Conservation (phyloP, 2,113 vertebrate species). For the Ptilorrhoa leucosticta region DNA sequence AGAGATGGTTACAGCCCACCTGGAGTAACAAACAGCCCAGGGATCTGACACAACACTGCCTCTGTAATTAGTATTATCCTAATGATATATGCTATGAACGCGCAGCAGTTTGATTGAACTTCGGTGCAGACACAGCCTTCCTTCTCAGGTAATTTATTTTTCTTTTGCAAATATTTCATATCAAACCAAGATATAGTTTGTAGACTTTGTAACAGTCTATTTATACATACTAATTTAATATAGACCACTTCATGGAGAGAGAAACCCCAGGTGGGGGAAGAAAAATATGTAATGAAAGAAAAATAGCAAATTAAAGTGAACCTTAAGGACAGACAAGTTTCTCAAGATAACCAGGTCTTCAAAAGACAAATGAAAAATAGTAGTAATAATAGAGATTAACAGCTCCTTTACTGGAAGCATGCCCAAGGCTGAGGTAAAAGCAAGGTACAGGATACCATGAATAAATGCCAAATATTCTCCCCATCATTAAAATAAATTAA, state of each 20-base stretch:
- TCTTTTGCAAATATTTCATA: neutral
- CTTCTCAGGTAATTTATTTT: neutral
- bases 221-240: neutral
- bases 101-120: neutral
- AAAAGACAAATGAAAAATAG: neutral
- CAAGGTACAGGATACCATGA: neutral
- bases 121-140: neutral
- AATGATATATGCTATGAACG: neutral
- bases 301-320: neutral
- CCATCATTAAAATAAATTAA: neutral
- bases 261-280: neutral
- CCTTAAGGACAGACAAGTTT: neutral
- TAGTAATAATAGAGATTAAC: neutral
- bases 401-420: neutral
- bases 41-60: neutral
- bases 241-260: neutral
- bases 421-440: neutral
- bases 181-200: neutral
- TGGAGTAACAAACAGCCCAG: neutral
- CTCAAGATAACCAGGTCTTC: neutral
- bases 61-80: neutral
- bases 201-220: neutral
- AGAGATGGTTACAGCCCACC: neutral
- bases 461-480: neutral
- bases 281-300: neutral